These are phyloP conservation scores for Ceratina australensis DNA, from an alignment of 1,140 invertebrate genomes.

Conservation along the genomic window DNA sequence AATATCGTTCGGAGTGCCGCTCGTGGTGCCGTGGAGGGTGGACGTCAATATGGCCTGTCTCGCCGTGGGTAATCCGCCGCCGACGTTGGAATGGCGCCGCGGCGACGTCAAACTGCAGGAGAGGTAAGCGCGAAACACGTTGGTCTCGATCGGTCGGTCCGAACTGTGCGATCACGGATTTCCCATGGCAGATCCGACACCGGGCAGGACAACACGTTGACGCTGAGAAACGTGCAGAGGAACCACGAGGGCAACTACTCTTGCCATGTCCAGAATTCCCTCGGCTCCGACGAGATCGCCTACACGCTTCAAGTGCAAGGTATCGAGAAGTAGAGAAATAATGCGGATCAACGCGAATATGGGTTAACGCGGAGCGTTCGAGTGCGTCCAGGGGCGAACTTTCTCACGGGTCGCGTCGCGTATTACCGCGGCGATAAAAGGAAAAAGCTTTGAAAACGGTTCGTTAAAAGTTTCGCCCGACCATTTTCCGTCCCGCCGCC, in stretches of 20 bases:
- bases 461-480: slow-evolving; percentile 43
- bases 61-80: slow-evolving; percentile 81
- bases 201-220: slow-evolving; percentile 82
- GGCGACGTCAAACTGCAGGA: slow-evolving; percentile 75
- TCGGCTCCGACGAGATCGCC: slow-evolving; percentile 82
- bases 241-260: slow-evolving; percentile 84
- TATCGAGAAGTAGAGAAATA: slow-evolving; percentile 41
- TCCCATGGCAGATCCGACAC: slow-evolving; percentile 74
- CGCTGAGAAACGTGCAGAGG: slow-evolving; percentile 81
- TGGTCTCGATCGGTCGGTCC: not conserved
- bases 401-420: not conserved
- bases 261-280: slow-evolving; percentile 82
- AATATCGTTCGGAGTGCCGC: slow-evolving; percentile 81
- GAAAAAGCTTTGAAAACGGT: not conserved
- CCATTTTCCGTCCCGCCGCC: slow-evolving; percentile 7
- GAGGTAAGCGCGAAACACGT: slow-evolving; percentile 63
- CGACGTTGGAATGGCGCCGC: slow-evolving; percentile 80
- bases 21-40: slow-evolving; percentile 80
- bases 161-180: not conserved
- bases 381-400: not conserved
- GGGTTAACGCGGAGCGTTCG: not conserved
- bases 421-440: not conserved
- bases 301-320: slow-evolving; percentile 83
- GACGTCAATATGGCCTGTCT: slow-evolving; percentile 82
- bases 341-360: not conserved